phyloP scores from a whole-genome alignment of 2,888 invertebrate genomes.

The Ochlodes sylvanus region DNA sequence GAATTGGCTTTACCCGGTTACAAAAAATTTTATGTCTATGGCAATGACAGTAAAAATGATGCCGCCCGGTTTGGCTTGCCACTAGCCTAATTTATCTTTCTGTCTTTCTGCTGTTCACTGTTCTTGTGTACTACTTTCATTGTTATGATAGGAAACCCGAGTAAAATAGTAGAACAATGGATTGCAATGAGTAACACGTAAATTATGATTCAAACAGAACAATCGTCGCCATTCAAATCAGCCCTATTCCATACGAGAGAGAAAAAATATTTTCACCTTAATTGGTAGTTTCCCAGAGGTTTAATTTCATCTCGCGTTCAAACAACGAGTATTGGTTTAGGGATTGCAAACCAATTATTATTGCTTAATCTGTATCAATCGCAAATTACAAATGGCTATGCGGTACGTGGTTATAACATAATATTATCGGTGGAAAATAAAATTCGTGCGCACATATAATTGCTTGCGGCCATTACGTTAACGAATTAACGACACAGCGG shows the following conservation, averaged over 20 bases:
- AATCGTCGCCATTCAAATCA: too few relatives aligned
- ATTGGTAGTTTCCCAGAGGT: conserved; percentile 11
- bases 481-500: conserved; percentile 12
- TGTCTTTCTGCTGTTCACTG: too few relatives aligned
- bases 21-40: too few relatives aligned
- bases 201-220: too few relatives aligned
- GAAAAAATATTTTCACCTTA: conserved; percentile 16
- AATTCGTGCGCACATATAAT: conserved; percentile 52
- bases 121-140: too few relatives aligned
- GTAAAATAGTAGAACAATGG: too few relatives aligned
- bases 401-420: conserved; percentile 45
- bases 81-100: too few relatives aligned
- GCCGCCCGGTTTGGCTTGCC: too few relatives aligned
- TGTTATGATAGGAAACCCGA: too few relatives aligned
- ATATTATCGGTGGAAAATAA: conserved; percentile 58
- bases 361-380: conserved; percentile 54
- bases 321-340: conserved; percentile 28
- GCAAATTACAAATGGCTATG: conserved; percentile 48
- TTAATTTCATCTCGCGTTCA: conserved; percentile 19
- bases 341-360: conserved; percentile 46
- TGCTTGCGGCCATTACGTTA: conserved; percentile 45
- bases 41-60: too few relatives aligned
- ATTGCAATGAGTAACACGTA: too few relatives aligned
- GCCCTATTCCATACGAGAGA: neutral
- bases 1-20: too few relatives aligned